These are phyloP conservation scores for Astyanax mexicanus DNA, from an alignment of 2,797 vertebrate species.

Conservation along the genomic window DNA sequence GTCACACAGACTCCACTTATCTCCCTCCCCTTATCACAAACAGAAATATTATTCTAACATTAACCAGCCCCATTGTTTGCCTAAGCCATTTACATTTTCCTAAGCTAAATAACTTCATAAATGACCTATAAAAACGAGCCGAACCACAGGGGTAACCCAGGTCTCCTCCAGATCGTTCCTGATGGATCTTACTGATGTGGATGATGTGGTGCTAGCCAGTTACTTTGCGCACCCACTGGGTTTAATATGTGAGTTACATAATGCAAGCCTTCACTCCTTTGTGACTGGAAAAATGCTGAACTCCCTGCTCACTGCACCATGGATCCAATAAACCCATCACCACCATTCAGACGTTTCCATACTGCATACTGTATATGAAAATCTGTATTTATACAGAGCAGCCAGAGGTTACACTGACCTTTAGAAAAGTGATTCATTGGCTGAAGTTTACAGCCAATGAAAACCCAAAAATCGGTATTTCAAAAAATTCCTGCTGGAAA, in stretches of 20 bases:
- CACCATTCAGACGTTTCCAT: constrained; percentile 50
- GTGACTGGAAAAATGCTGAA: constrained; percentile 62
- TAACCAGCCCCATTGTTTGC: constrained; percentile 25
- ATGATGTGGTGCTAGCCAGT: constrained; percentile 52
- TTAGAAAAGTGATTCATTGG: neutral
- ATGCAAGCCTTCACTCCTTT: constrained; percentile 56
- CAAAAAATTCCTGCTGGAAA: no score
- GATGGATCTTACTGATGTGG: constrained; percentile 47
- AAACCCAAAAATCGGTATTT: no score
- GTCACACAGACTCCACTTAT: constrained; percentile 47
- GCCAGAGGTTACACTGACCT: neutral
- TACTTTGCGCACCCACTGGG: constrained; percentile 60
- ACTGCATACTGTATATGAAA: constrained; percentile 24
- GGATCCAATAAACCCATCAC: constrained; percentile 63
- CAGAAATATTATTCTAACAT: constrained; percentile 51
- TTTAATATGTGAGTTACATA: constrained; percentile 65
- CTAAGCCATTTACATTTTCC: constrained; percentile 9
- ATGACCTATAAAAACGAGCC: constrained; percentile 29
- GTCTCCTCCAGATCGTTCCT: neutral
- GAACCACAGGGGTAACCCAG: constrained; percentile 10
- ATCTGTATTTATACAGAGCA: neutral
- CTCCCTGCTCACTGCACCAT: constrained; percentile 50
- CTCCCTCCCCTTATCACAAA: constrained; percentile 33
- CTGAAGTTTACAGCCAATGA: no score
- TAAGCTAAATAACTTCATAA: constrained; percentile 44